A percentile compares a stretch with the other conserved stretches of the same genome.
Conservation (phyloP, 2,888 invertebrate species). For the Pachycephus smyrnensis region DNA sequence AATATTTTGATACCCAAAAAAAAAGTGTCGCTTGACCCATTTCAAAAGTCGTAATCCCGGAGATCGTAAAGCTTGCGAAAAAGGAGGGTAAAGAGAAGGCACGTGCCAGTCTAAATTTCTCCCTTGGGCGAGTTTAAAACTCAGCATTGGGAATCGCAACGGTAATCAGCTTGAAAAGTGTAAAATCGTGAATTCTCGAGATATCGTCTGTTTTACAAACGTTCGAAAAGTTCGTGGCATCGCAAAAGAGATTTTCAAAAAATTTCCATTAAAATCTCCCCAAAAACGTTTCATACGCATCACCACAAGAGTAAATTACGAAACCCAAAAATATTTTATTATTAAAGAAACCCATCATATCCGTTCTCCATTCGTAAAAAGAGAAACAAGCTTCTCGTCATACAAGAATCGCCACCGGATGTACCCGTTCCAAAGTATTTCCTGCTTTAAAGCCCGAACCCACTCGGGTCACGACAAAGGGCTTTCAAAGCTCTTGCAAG, state of each 20-base stretch:
- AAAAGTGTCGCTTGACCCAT: neutral
- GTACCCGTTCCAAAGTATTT: neutral
- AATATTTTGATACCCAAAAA: neutral
- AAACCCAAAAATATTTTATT: neutral
- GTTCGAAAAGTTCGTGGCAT: rapidly evolving
- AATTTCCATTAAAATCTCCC: no score
- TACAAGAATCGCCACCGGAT: neutral
- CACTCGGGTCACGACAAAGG: neutral
- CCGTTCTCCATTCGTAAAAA: neutral
- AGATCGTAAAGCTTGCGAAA: neutral
- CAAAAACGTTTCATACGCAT: no score
- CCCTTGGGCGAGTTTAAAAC: neutral
- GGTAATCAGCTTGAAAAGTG: neutral
- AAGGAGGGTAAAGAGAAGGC: neutral
- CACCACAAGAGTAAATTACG: no score
- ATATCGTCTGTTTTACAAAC: neutral
- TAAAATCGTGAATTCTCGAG: neutral
- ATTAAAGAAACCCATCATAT: neutral
- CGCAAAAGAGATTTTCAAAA: neutral
- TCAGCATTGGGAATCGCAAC: neutral
- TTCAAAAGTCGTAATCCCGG: neutral
- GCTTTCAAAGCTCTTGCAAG: neutral
- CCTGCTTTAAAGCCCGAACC: neutral
- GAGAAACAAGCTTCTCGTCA: neutral
- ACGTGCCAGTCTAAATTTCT: neutral